Conservation (phyloP, 2,113 vertebrate genomes). For the Brachyhypopomus gauderio region DNA sequence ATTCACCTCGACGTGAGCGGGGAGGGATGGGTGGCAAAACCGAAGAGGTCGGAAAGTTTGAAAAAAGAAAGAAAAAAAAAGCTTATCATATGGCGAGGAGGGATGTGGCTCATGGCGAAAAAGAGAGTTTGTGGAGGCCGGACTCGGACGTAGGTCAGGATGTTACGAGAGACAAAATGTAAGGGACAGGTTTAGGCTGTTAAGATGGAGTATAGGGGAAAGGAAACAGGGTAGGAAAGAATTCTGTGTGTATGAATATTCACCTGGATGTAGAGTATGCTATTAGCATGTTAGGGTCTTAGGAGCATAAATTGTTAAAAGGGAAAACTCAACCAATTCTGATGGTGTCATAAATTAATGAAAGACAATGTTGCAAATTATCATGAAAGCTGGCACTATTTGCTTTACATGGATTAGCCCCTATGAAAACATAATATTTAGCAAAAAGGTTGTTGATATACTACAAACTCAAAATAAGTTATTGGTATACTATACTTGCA, state of each 20-base stretch:
- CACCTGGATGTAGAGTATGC: neutral
- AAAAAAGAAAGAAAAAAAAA: neutral
- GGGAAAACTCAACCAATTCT: constrained; percentile 29
- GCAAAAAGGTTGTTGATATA: neutral
- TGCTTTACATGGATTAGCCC: constrained; percentile 11
- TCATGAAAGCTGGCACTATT: constrained; percentile 7
- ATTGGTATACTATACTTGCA: constrained; percentile 11
- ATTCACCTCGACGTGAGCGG: constrained; percentile 47
- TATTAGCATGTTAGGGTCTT: neutral
- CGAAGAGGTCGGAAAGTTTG: neutral
- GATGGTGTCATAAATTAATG: constrained; percentile 9
- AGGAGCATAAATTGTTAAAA: constrained; percentile 11
- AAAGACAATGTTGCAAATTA: constrained; percentile 10
- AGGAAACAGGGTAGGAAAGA: neutral
- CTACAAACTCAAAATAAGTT: neutral
- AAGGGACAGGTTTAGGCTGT: neutral
- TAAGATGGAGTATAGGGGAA: neutral
- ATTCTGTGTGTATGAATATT: neutral
- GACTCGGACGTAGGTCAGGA: neutral
- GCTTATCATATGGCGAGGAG: neutral
- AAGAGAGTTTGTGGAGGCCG: neutral
- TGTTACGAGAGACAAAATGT: neutral
- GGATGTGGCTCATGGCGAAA: neutral
- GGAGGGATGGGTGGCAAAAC: constrained; percentile 15
- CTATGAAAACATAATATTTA: constrained; percentile 27